Evolutionary conservation across 2,113 vertebrate genomes (phyloP).

Genomic region (Phalacrocorax aristotelis): DNA sequence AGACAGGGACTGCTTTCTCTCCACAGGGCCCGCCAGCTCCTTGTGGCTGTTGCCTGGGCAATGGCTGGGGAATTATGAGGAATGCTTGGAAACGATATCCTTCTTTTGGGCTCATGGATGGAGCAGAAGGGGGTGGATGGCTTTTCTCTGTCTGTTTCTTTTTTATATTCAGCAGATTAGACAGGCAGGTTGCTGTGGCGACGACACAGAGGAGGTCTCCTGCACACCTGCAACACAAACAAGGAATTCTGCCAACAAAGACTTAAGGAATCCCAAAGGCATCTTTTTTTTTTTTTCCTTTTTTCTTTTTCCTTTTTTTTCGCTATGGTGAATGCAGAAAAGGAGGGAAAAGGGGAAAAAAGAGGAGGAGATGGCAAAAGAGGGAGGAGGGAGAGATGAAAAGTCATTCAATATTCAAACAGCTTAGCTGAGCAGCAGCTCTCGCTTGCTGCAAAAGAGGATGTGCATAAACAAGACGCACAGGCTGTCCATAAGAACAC

Average conservation of each 20-base stretch:
- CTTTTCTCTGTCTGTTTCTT: conserved; percentile 75
- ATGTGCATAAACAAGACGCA: neutral
- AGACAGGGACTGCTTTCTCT: conserved; percentile 68
- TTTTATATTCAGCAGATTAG: conserved; percentile 82
- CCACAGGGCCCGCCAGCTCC: conserved; percentile 54
- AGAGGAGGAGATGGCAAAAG: neutral
- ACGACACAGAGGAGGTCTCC: conserved; percentile 72
- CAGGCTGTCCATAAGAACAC: neutral
- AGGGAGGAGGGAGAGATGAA: neutral
- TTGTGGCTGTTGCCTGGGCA: conserved; percentile 79
- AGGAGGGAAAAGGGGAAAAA: neutral
- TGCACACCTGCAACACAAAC: conserved; percentile 78
- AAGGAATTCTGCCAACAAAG: conserved; percentile 52
- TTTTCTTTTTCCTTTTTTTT: neutral
- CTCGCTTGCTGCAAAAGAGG: neutral
- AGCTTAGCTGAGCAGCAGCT: neutral
- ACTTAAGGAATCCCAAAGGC: conserved; percentile 48
- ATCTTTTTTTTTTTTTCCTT: neutral
- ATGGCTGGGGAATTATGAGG: conserved; percentile 78
- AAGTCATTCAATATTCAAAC: neutral
- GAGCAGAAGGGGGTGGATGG: conserved; percentile 77
- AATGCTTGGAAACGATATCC: conserved; percentile 76
- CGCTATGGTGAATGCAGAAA: conserved; percentile 15
- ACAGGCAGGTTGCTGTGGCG: conserved; percentile 80
- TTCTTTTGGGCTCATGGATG: conserved; percentile 75